Evolutionary conservation across 2,888 invertebrate genomes (phyloP).

Genomic region (Girardia tigrina): DNA sequence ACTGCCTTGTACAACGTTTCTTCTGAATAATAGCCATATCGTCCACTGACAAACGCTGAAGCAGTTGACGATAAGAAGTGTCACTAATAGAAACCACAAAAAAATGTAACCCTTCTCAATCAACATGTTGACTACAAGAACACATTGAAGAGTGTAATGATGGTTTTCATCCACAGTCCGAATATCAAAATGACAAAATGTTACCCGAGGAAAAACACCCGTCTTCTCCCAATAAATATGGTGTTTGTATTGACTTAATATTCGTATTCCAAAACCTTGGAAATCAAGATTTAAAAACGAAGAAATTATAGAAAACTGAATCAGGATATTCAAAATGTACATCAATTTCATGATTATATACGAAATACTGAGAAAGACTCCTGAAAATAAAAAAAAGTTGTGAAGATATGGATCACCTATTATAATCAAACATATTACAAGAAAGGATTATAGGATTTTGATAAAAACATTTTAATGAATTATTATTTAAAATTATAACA

Average conservation of each 20-base stretch:
- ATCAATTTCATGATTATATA: neutral
- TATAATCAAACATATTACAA: too few species aligned
- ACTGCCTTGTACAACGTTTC: neutral
- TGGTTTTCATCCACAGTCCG: neutral
- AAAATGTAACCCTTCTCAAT: neutral
- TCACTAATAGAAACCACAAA: neutral
- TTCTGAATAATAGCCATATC: neutral
- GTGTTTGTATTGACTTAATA: neutral
- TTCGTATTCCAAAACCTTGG: neutral
- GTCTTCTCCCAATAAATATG: slow-evolving; percentile 14
- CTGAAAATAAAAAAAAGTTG: neutral
- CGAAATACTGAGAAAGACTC: neutral
- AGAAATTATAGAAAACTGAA: neutral
- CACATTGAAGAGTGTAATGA: neutral
- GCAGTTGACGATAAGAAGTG: neutral
- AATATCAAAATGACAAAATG: slow-evolving; percentile 12
- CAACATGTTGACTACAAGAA: neutral
- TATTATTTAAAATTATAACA: too few species aligned
- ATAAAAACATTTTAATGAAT: too few species aligned
- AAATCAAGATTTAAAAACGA: neutral
- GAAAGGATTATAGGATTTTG: too few species aligned
- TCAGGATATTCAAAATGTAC: neutral
- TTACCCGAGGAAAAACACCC: slow-evolving; percentile 11
- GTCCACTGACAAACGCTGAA: neutral
- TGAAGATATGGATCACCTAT: too few species aligned